These are phyloP conservation scores for Helicoverpa armigera DNA, from an alignment of 1,140 invertebrate genomes.

Conservation along the genomic window DNA sequence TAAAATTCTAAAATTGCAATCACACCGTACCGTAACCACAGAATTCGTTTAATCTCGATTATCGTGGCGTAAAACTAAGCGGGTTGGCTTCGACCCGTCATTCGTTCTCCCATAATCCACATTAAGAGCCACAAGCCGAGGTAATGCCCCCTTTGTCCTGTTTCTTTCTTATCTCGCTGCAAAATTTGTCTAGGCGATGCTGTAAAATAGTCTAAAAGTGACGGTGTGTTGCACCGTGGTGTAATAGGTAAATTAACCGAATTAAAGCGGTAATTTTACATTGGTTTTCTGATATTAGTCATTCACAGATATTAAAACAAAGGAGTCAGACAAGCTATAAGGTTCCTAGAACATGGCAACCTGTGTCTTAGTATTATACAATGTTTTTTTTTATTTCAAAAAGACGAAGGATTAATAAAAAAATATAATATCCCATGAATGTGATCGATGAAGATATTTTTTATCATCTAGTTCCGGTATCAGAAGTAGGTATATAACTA, in stretches of 20 bases:
- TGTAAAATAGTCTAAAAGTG: slow-evolving; percentile 72
- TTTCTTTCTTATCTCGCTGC: slow-evolving; percentile 80
- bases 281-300: too few species aligned
- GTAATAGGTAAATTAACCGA: slow-evolving; percentile 9
- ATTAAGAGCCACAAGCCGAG: slow-evolving; percentile 71
- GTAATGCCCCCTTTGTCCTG: slow-evolving; percentile 75
- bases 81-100: slow-evolving; percentile 59
- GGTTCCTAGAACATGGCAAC: too few species aligned
- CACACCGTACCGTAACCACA: slow-evolving; percentile 46
- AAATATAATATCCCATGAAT: too few species aligned
- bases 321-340: too few species aligned
- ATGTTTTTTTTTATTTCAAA: too few species aligned
- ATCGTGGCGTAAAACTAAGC: slow-evolving; percentile 75
- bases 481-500: too few species aligned
- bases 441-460: too few species aligned
- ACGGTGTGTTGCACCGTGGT: slow-evolving; percentile 59
- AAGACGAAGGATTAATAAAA: too few species aligned
- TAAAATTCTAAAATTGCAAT: slow-evolving; percentile 42
- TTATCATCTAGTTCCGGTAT: too few species aligned
- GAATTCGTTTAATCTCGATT: slow-evolving; percentile 80
- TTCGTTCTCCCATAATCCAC: slow-evolving; percentile 73
- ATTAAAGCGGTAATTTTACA: not conserved
- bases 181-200: slow-evolving; percentile 82
- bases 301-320: too few species aligned
- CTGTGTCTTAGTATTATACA: too few species aligned